A percentile compares a stretch with the other conserved stretches of the same genome.
phyloP scores from a whole-genome alignment of 2,797 vertebrate species.

The Acipenser transmontanus region DNA sequence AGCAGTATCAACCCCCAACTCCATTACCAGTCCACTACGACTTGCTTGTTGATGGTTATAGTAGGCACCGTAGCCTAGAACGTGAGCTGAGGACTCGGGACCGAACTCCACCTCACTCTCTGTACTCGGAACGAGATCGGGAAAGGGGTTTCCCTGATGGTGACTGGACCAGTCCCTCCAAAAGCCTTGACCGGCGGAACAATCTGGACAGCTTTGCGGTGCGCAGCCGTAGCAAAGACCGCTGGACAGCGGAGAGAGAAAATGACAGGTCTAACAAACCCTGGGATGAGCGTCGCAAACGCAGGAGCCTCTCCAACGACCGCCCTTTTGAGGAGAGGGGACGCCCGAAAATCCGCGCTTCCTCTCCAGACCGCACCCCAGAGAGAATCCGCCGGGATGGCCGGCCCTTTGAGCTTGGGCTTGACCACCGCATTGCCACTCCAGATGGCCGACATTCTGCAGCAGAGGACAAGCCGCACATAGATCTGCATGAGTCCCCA shows the following conservation, averaged over 20 bases:
- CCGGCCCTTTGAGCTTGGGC: slow-evolving; percentile 69
- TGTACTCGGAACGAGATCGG: slow-evolving; percentile 70
- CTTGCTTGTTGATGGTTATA: slow-evolving; percentile 72
- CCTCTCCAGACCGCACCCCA: slow-evolving; percentile 75
- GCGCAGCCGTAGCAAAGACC: slow-evolving; percentile 82
- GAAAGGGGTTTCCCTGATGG: slow-evolving; percentile 75
- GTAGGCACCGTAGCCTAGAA: slow-evolving; percentile 79
- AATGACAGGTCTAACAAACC: slow-evolving; percentile 55
- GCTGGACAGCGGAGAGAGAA: slow-evolving; percentile 74
- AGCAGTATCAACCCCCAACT: slow-evolving; percentile 71
- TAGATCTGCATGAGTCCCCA: slow-evolving; percentile 46
- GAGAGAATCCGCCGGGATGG: slow-evolving; percentile 74
- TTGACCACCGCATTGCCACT: slow-evolving; percentile 55
- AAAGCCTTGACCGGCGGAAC: slow-evolving; percentile 69
- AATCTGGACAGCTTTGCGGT: slow-evolving; percentile 69
- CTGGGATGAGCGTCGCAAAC: slow-evolving; percentile 72
- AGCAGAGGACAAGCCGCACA: slow-evolving; percentile 45
- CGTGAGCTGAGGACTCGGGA: slow-evolving; percentile 78
- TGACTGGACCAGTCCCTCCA: slow-evolving; percentile 75
- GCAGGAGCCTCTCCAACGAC: slow-evolving; percentile 73
- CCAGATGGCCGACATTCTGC: slow-evolving; percentile 51
- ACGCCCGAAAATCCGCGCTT: slow-evolving; percentile 56
- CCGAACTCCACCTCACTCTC: slow-evolving; percentile 71
- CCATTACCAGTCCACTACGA: slow-evolving; percentile 75
- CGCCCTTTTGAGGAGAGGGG: slow-evolving; percentile 64